phyloP scores from a whole-genome alignment of 1,140 invertebrate genomes.

The Hylaeus volcanicus region DNA sequence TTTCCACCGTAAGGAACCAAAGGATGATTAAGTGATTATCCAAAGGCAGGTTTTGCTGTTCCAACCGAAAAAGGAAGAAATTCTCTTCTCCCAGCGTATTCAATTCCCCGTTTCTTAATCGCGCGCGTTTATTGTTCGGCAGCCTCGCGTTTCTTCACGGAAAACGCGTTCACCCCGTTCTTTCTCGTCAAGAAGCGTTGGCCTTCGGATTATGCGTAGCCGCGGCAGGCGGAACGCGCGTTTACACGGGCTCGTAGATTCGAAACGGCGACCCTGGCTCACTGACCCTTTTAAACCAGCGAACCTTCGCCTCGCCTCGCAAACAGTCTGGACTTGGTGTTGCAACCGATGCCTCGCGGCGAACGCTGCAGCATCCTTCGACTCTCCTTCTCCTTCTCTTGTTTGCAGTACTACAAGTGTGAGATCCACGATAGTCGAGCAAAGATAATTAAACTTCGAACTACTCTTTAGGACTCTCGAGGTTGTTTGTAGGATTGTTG shows the following conservation, averaged over 20 bases:
- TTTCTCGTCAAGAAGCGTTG: conserved; percentile 32
- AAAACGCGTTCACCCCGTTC: conserved; percentile 41
- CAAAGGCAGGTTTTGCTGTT: too few species aligned
- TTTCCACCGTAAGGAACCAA: too few species aligned
- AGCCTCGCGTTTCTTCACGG: not conserved
- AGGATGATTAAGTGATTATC: too few species aligned
- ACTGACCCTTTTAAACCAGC: conserved; percentile 67
- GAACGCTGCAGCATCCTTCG: conserved; percentile 26
- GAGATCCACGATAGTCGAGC: not conserved
- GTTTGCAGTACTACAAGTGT: not conserved
- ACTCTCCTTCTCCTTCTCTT: conserved; percentile 31
- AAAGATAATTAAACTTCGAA: too few species aligned
- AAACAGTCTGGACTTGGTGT: conserved; percentile 49
- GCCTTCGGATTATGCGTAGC: conserved; percentile 43
- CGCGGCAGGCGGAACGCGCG: conserved; percentile 11
- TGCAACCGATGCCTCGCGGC: conserved; percentile 35
- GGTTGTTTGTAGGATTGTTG: too few species aligned
- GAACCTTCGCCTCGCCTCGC: conserved; percentile 56
- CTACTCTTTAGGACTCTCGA: too few species aligned
- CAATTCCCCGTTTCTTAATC: not conserved
- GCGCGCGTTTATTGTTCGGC: not conserved
- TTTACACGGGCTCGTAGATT: conserved; percentile 31
- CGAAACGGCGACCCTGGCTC: conserved; percentile 66
- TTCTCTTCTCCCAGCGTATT: too few species aligned
- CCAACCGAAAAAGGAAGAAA: too few species aligned